A percentile compares a stretch with the other conserved stretches of the same genome.
These are phyloP conservation scores for Pyrocephalus nanus DNA, from an alignment of 2,797 vertebrate species.

Conservation along the genomic window DNA sequence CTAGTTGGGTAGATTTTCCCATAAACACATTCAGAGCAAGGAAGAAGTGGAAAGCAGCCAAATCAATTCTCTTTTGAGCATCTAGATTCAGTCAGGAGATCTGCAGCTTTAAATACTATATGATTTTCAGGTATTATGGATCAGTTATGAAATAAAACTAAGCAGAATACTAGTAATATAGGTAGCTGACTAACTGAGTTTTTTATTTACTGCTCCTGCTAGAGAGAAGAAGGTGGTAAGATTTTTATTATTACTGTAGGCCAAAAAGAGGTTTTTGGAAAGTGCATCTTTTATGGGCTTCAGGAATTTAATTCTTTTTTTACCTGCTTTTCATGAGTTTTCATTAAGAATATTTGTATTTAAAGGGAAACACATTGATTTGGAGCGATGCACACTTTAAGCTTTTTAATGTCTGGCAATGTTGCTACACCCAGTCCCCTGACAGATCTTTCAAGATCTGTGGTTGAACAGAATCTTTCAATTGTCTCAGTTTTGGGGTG, in stretches of 20 bases:
- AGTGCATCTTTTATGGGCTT: not conserved
- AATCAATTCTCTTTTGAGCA: not conserved
- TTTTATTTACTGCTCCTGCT: not conserved
- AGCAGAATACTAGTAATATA: not conserved
- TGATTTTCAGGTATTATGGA: not conserved
- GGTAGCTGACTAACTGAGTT: not conserved
- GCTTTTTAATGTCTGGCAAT: not conserved
- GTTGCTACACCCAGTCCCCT: accelerated
- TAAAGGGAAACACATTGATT: not conserved
- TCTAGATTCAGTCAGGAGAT: not conserved
- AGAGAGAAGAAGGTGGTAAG: not conserved
- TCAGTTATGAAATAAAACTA: not conserved
- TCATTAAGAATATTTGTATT: not conserved
- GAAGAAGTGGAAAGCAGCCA: not conserved
- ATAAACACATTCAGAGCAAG: not conserved
- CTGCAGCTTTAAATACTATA: not conserved
- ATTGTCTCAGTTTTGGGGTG: not conserved
- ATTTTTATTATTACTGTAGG: not conserved
- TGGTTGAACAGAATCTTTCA: not conserved
- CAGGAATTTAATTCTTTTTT: not conserved
- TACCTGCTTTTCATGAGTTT: not conserved
- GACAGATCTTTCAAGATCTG: not conserved
- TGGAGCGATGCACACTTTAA: not conserved
- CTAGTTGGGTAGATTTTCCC: not conserved
- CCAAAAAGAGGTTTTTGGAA: not conserved